Evolutionary conservation across 2,888 invertebrate species (phyloP).

Genomic region (Drosophila phalerata): DNA sequence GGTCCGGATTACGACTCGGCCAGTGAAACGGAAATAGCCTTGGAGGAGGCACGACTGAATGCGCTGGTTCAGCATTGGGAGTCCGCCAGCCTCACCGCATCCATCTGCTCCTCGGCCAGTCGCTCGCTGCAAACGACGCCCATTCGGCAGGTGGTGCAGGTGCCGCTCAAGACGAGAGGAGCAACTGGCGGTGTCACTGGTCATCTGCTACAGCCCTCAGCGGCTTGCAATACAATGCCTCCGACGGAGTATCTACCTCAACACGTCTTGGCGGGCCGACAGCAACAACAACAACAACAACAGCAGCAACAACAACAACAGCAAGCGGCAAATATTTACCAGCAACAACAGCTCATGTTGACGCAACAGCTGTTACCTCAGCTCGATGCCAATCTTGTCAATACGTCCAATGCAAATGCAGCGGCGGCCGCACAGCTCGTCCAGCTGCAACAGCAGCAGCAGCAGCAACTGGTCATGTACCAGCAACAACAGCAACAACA

Average conservation of each 20-base stretch:
- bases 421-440: conserved; percentile 77
- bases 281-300: conserved; percentile 57
- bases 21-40: conserved; percentile 90
- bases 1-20: conserved; percentile 93
- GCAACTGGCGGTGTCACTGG: conserved; percentile 36
- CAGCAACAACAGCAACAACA: conserved; percentile 63
- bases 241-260: conserved; percentile 85
- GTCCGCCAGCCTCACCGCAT: conserved; percentile 88
- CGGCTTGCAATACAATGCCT: conserved; percentile 55
- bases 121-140: conserved; percentile 87
- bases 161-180: conserved; percentile 75
- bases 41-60: conserved; percentile 89
- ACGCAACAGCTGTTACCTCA: conserved; percentile 75
- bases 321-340: conserved; percentile 60
- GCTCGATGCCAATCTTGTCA: conserved; percentile 75
- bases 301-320: conserved; percentile 42
- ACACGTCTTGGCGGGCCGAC: conserved; percentile 74
- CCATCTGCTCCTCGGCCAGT: conserved; percentile 86
- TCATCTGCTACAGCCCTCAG: conserved; percentile 69
- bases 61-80: conserved; percentile 92
- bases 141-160: conserved; percentile 85
- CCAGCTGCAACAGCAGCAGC: conserved; percentile 75
- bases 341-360: conserved; percentile 56
- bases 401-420: conserved; percentile 83
- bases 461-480: conserved; percentile 62